These are phyloP conservation scores for Pandemis corylana DNA, from an alignment of 2,888 invertebrate species.

Conservation along the genomic window DNA sequence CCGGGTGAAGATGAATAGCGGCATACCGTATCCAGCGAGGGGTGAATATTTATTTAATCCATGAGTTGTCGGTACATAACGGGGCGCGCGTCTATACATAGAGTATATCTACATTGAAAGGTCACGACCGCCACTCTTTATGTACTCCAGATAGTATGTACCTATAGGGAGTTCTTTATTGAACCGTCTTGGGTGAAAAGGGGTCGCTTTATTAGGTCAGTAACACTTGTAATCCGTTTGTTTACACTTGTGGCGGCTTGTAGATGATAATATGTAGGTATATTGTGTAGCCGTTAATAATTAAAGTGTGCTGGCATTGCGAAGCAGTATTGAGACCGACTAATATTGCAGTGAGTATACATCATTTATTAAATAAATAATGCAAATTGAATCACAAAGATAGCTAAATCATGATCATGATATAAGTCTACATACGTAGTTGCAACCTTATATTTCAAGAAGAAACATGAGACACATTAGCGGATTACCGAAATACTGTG, in stretches of 20 bases:
- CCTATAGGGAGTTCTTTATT: constrained; percentile 83
- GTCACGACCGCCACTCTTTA: constrained; percentile 79
- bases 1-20: constrained; percentile 32
- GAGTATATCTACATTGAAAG: constrained; percentile 72
- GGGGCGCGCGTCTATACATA: constrained; percentile 65
- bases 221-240: constrained; percentile 77
- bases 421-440: background rate
- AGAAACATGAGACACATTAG: background rate
- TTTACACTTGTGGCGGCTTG: constrained; percentile 66
- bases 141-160: constrained; percentile 74
- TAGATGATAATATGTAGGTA: constrained; percentile 35
- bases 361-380: background rate
- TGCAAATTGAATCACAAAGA: background rate
- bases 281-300: constrained; percentile 23
- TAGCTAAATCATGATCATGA: background rate
- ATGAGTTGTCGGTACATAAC: constrained; percentile 61
- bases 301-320: background rate
- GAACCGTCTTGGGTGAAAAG: constrained; percentile 79
- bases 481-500: background rate
- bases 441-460: background rate
- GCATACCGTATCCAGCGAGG: constrained; percentile 53
- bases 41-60: constrained; percentile 64
- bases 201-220: constrained; percentile 83
- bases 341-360: background rate
- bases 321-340: background rate